phyloP scores from a whole-genome alignment of 2,888 invertebrate species.

The Chaitophorus viminalis region DNA sequence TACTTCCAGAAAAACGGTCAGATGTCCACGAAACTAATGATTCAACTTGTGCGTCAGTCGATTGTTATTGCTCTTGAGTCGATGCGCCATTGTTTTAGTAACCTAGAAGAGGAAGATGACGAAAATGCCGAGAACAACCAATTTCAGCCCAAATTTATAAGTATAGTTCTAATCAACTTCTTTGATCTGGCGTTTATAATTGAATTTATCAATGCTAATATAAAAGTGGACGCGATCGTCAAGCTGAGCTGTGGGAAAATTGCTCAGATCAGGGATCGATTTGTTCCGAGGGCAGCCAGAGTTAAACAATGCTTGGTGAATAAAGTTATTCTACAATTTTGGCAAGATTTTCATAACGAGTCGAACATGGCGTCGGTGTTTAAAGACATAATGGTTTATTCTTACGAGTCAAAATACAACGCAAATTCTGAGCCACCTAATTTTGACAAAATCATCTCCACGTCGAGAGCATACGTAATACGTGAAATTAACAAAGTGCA shows the following conservation, averaged over 20 bases:
- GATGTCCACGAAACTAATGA: not conserved
- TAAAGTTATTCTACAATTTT: not conserved
- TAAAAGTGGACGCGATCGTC: slow-evolving; percentile 4
- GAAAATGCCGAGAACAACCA: not conserved
- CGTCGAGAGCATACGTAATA: not conserved
- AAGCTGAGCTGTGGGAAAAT: not conserved
- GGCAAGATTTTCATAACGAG: not conserved
- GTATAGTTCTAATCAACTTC: slow-evolving; percentile 14
- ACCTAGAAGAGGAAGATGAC: not conserved
- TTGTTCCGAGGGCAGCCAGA: not conserved
- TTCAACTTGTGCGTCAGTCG: not conserved
- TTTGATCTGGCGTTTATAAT: not conserved
- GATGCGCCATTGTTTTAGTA: not conserved
- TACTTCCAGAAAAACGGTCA: not conserved
- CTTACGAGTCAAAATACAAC: slow-evolving; percentile 17
- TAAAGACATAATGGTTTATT: slow-evolving; percentile 3
- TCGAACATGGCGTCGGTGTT: not conserved
- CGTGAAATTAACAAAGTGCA: not conserved
- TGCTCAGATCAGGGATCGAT: not conserved
- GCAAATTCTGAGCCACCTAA: not conserved
- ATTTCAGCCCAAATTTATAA: not conserved
- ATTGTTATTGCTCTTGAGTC: slow-evolving; percentile 6
- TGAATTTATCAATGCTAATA: not conserved
- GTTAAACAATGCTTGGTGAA: not conserved
- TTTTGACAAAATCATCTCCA: not conserved